phyloP scores from a whole-genome alignment of 2,888 invertebrate species.

The Drosophila quasianomalipes region DNA sequence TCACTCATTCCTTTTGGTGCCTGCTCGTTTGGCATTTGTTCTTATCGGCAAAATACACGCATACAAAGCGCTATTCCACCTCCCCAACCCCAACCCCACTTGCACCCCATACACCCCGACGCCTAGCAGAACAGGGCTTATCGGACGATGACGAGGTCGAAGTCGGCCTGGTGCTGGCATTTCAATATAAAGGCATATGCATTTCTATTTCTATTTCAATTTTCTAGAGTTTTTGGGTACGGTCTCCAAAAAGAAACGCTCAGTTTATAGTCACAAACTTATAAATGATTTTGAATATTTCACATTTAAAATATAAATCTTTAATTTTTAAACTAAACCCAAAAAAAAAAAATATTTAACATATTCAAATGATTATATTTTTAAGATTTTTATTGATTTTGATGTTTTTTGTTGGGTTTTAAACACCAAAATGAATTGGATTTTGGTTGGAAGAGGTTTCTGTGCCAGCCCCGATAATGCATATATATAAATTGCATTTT shows the following conservation, averaged over 20 bases:
- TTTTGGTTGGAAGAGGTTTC: background rate
- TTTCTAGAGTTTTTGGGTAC: background rate
- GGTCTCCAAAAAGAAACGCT: background rate
- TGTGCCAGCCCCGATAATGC: background rate
- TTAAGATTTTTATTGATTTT: background rate
- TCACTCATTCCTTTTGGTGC: background rate
- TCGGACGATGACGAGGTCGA: conserved; percentile 40
- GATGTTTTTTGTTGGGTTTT: background rate
- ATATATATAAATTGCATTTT: conserved; percentile 28
- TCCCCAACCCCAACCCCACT: background rate
- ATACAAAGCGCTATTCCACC: conserved; percentile 14
- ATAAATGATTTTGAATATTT: background rate
- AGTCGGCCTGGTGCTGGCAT: conserved; percentile 28
- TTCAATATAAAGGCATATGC: background rate
- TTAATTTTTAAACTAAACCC: background rate
- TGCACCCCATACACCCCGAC: background rate
- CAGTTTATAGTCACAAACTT: background rate
- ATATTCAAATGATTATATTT: background rate
- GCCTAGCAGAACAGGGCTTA: conserved; percentile 40
- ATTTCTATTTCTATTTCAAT: conserved; percentile 45
- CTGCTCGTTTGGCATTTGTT: background rate
- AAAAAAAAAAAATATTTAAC: background rate
- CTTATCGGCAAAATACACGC: conserved; percentile 20
- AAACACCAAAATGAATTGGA: background rate
- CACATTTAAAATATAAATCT: background rate